These are phyloP conservation scores for Drosophila albomicans DNA, from an alignment of 1,140 invertebrate species.

Conservation along the genomic window DNA sequence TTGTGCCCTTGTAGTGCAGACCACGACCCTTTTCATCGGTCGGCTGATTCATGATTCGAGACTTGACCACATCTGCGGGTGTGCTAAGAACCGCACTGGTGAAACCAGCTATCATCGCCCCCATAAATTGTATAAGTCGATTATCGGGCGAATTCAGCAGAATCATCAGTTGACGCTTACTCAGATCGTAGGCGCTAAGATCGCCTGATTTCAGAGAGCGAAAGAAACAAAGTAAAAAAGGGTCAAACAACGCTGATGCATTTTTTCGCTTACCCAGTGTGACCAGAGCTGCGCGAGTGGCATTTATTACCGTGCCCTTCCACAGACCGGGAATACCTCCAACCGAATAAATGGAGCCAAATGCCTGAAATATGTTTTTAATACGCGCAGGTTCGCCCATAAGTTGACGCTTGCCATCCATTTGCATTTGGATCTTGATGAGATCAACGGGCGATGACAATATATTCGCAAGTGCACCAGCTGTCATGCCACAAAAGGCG, in stretches of 20 bases:
- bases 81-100: conserved; percentile 36
- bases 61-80: conserved; percentile 55
- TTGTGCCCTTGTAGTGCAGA: conserved; percentile 39
- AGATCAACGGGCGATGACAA: conserved; percentile 37
- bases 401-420: conserved; percentile 40
- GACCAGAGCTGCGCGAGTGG: conserved; percentile 36
- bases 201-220: conserved; percentile 29
- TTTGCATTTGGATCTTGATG: conserved; percentile 56
- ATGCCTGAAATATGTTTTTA: conserved; percentile 34
- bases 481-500: conserved; percentile 14
- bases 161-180: conserved; percentile 37
- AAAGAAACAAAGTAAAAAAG: background rate
- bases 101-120: conserved; percentile 45
- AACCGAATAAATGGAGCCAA: conserved; percentile 16
- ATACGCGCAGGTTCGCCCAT: conserved; percentile 28
- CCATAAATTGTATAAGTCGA: conserved; percentile 41
- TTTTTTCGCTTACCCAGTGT: conserved; percentile 32
- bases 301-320: conserved; percentile 42
- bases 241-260: too few relatives aligned
- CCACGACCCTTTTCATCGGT: conserved; percentile 24
- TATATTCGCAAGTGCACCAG: conserved; percentile 16
- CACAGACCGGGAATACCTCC: conserved; percentile 39
- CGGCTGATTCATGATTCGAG: conserved; percentile 54
- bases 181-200: conserved; percentile 41
- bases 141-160: conserved; percentile 26